Percentiles rank a stretch among this genome's conserved stretches.
These are phyloP conservation scores for Platorchestia sp. DNA, from an alignment of 1,140 invertebrate species.

Conservation along the genomic window DNA sequence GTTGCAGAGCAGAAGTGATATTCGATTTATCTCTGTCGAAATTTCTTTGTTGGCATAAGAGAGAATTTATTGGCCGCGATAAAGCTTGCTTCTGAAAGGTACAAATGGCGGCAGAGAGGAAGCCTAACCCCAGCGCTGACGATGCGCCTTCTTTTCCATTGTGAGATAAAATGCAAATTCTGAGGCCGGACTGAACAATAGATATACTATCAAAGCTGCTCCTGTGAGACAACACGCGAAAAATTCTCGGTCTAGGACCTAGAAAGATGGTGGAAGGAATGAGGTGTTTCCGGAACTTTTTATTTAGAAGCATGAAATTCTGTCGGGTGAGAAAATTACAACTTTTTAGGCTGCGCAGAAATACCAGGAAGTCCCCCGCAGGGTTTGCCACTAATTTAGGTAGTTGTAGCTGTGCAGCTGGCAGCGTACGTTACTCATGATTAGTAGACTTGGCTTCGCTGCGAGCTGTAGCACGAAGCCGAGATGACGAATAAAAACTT, in stretches of 20 bases:
- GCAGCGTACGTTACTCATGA: too few relatives aligned
- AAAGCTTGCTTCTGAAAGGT: slow-evolving; percentile 44
- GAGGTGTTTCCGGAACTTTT: background rate
- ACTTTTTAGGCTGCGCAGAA: background rate
- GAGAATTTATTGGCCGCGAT: slow-evolving; percentile 51
- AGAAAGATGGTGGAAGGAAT: background rate
- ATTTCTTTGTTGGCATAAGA: slow-evolving; percentile 55
- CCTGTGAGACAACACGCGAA: background rate
- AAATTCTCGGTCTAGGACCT: background rate
- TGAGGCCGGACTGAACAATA: background rate
- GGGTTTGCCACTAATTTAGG: too few relatives aligned
- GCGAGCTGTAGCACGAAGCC: too few relatives aligned
- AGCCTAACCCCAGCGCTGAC: background rate
- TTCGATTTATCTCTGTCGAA: slow-evolving; percentile 46
- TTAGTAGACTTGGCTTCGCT: too few relatives aligned
- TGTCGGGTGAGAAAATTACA: background rate
- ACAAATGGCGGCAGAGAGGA: slow-evolving; percentile 14
- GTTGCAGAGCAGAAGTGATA: slow-evolving; percentile 12
- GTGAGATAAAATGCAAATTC: slow-evolving; percentile 48
- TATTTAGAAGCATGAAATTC: background rate
- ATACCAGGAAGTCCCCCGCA: too few relatives aligned
- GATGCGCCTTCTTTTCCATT: background rate
- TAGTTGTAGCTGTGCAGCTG: too few relatives aligned
- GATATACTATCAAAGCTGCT: background rate
- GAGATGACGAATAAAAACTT: too few relatives aligned